Conservation (phyloP, 2,888 invertebrate species). For the Pyrrhia umbra region DNA sequence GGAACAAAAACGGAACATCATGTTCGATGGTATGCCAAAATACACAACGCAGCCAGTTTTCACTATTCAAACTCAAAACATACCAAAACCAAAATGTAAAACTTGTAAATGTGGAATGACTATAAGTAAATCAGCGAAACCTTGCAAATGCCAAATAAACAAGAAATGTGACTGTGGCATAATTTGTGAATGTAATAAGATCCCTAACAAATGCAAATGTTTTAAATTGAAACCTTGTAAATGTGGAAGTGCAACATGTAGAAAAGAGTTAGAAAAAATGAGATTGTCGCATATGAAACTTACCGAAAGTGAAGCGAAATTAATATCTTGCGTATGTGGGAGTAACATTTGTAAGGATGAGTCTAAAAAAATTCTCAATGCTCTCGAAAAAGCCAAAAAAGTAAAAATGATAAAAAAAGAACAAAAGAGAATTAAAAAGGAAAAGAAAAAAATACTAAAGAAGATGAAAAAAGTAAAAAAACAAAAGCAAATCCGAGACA, state of each 20-base stretch:
- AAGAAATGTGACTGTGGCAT: not conserved
- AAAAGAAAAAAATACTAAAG: not conserved
- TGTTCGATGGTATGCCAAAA: conserved; percentile 25
- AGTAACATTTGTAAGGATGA: conserved; percentile 41
- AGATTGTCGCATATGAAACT: conserved; percentile 31
- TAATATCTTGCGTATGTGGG: conserved; percentile 42
- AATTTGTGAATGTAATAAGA: no score
- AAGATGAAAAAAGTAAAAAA: not conserved
- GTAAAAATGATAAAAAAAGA: not conserved
- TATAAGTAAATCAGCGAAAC: not conserved
- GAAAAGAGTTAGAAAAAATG: conserved; percentile 3
- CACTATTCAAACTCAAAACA: not conserved
- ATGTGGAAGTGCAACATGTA: conserved; percentile 40
- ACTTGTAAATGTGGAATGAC: no score
- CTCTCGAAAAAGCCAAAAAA: conserved; percentile 35
- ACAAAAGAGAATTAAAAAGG: not conserved
- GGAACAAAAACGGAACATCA: not conserved
- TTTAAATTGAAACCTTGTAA: conserved; percentile 5
- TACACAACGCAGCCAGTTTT: conserved; percentile 15
- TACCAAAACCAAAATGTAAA: not conserved
- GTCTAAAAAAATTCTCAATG: conserved; percentile 23
- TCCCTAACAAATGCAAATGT: no score
- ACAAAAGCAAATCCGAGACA: not conserved
- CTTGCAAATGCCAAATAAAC: not conserved
- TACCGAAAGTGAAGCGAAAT: conserved; percentile 30